Evolutionary conservation across 1,140 invertebrate species (phyloP).

Genomic region (Pollicipes pollicipes): DNA sequence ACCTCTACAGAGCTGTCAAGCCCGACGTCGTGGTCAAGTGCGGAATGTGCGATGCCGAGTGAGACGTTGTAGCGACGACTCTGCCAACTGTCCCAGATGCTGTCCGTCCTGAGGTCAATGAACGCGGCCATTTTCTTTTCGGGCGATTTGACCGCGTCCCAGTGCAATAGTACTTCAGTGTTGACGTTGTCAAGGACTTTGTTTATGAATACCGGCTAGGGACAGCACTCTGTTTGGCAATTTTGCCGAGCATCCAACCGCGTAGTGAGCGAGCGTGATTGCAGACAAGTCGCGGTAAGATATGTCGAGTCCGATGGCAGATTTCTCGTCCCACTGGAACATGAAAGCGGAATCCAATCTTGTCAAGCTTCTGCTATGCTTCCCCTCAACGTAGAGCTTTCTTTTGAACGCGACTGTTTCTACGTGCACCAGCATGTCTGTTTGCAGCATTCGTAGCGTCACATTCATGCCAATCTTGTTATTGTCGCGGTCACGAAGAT

Average conservation of each 20-base stretch:
- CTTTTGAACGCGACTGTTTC: not conserved
- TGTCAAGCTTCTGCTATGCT: not conserved
- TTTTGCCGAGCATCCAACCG: not conserved
- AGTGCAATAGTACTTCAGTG: not conserved
- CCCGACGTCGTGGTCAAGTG: not conserved
- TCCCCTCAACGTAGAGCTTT: not conserved
- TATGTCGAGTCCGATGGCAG: not conserved
- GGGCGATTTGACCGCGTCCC: not conserved
- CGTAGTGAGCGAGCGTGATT: not conserved
- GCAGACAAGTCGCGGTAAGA: not conserved
- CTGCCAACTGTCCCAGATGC: not conserved
- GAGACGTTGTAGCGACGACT: not conserved
- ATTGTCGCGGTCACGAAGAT: not conserved
- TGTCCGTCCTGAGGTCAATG: not conserved
- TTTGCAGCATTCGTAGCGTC: not conserved
- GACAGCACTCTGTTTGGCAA: not conserved
- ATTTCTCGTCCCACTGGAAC: not conserved
- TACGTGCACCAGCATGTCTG: not conserved
- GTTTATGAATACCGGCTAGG: not conserved
- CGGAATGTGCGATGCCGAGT: not conserved
- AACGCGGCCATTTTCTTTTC: not conserved
- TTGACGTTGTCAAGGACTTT: not conserved
- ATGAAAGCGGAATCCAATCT: not conserved
- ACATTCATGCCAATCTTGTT: not conserved
- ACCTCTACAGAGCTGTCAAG: not conserved